Conservation (phyloP, 2,888 invertebrate species). For the Coelinius sp. region DNA sequence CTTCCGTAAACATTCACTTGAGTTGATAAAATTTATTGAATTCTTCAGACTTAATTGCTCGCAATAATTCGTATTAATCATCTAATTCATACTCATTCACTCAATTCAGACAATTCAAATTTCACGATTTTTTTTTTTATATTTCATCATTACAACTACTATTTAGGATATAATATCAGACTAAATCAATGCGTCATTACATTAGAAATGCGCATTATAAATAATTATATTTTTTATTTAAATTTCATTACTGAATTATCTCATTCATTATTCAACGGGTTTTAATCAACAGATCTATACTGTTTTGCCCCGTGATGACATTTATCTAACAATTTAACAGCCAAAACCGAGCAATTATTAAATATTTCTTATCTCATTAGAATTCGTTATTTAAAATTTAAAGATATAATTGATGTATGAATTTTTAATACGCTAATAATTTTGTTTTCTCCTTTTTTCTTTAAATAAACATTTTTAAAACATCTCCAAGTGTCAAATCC, state of each 20-base stretch:
- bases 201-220: slow-evolving; percentile 27
- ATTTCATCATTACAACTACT: slow-evolving; percentile 39
- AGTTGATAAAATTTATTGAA: slow-evolving; percentile 8
- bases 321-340: slow-evolving; percentile 54
- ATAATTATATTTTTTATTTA: background rate
- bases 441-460: too few species aligned
- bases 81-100: background rate
- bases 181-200: slow-evolving; percentile 36
- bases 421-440: too few species aligned
- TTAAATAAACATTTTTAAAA: too few species aligned
- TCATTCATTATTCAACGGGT: background rate
- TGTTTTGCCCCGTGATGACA: slow-evolving; percentile 49
- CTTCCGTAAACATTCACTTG: slow-evolving; percentile 21
- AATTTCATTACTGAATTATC: background rate
- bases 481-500: too few species aligned
- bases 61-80: slow-evolving; percentile 4
- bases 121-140: background rate
- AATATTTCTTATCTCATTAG: slow-evolving; percentile 50
- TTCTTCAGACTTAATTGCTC: background rate
- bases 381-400: slow-evolving; percentile 54
- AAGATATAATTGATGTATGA: slow-evolving; percentile 46
- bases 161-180: slow-evolving; percentile 46
- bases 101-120: slow-evolving; percentile 3
- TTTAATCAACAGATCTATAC: background rate
- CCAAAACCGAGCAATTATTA: slow-evolving; percentile 56